These are phyloP conservation scores for Sebastes nivosus DNA, from an alignment of 2,797 vertebrate genomes.

Conservation along the genomic window DNA sequence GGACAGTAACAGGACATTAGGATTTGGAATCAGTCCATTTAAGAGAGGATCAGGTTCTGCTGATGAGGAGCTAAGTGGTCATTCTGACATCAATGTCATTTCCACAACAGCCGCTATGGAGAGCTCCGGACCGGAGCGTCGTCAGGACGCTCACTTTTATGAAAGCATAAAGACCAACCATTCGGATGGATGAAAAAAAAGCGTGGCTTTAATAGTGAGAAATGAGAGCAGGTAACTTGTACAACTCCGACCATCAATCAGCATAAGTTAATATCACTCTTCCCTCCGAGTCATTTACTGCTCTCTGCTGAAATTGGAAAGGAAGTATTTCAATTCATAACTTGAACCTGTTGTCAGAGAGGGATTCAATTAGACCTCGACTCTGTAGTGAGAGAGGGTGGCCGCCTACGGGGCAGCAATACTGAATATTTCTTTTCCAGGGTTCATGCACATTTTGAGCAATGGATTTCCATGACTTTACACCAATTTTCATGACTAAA, in stretches of 20 bases:
- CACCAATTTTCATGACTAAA: not conserved
- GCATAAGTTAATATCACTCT: constrained; percentile 46
- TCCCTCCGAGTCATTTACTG: constrained; percentile 47
- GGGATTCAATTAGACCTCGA: constrained; percentile 32
- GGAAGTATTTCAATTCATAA: constrained; percentile 64
- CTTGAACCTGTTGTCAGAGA: constrained; percentile 54
- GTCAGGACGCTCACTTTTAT: not conserved
- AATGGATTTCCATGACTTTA: not conserved
- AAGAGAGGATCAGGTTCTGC: constrained; percentile 1
- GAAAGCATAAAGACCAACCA: not conserved
- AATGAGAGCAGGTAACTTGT: constrained; percentile 32
- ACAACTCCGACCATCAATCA: constrained; percentile 55
- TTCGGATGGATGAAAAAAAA: not conserved
- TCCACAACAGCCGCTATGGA: not conserved
- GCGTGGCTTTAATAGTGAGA: constrained; percentile 44
- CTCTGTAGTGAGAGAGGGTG: not conserved
- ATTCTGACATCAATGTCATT: constrained; percentile 27
- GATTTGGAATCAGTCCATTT: constrained; percentile 12
- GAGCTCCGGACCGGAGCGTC: not conserved
- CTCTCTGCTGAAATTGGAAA: constrained; percentile 51
- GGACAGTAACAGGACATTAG: not conserved
- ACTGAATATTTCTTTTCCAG: not conserved
- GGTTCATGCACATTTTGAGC: not conserved
- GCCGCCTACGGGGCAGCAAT: not conserved
- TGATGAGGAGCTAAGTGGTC: constrained; percentile 21